Base-by-base conservation (phyloP, 2,888 invertebrate genomes). In the Cosmia pyralina region DNA sequence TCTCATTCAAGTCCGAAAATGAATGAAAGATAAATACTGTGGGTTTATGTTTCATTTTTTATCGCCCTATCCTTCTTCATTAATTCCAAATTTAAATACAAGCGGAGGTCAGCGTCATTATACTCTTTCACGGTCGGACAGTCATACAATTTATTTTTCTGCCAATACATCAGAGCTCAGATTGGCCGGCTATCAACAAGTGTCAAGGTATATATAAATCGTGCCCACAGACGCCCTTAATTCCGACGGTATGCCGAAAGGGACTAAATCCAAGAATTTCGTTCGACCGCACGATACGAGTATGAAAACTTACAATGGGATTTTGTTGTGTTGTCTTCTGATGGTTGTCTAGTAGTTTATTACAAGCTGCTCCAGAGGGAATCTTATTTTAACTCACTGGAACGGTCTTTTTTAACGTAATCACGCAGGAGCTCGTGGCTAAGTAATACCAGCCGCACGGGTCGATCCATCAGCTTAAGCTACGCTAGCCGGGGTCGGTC, bases 121-220 rank as follows among this genome's bases (percentile, higher is more conserved):
- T 82, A 85, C 84, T 86, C 86, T 88, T 90, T 89, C 87, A 87
- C 82, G 79, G 85, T 69, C 71, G 73, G 88, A 88, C 89, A 85
- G 84, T 86, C 85, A 87, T 87, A 87, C 88, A 87, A 90, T 92
- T 90, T 91, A 91, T 92, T 90, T 92, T 87, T 82, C 82, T 84
- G 83, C 88, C 90, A 88, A 90, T 92, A 90, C 90, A 89, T 90
- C 90, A 87, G 82, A 81, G 82, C 81, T 77, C 82, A 72, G 84
- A 79, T 77, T 79, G 84, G 81, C 72, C 72, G 80, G 91, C 92
- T 94, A 95, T 95, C 95, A 95, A 95, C 95, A 95, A 95, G 95
- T 95, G 94, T 92, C 93, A 87, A 91, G 92, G 88, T 89, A 90
- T 89, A 90, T 88, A 93, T 93, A 92, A 92, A 92, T 92, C 88